Evolutionary conservation across 2,113 vertebrate genomes (phyloP).

Genomic region (Cochlearius cochlearius): DNA sequence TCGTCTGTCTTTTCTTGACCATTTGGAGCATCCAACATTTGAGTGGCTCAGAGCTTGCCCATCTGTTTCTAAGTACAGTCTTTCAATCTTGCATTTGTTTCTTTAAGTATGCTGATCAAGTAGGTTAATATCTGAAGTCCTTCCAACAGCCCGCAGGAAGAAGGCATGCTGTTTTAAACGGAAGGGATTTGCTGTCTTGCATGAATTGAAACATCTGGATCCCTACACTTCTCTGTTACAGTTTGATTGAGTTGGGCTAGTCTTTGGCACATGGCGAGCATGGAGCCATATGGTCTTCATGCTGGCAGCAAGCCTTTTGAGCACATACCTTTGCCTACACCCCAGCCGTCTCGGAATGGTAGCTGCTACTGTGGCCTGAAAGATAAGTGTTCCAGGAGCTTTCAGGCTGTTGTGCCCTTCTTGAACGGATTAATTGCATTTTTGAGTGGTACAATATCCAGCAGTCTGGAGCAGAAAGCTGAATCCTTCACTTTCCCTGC

Average conservation of each 20-base stretch:
- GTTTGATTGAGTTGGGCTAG: background rate
- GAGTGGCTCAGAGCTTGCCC: background rate
- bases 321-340: background rate
- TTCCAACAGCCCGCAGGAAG: conserved; percentile 12
- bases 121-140: conserved; percentile 22
- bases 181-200: conserved; percentile 37
- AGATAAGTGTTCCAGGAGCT: background rate
- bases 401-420: background rate
- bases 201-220: conserved; percentile 57
- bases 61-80: conserved; percentile 2
- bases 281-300: background rate
- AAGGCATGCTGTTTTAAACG: conserved; percentile 3
- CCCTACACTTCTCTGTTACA: background rate
- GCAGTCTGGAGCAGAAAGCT: background rate
- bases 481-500: background rate
- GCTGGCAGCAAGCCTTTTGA: conserved; percentile 27
- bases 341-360: background rate
- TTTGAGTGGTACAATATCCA: background rate
- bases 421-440: background rate
- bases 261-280: background rate
- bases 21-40: background rate
- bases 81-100: conserved; percentile 9
- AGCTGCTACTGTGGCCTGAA: background rate
- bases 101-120: background rate
- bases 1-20: background rate